phyloP scores from a whole-genome alignment of 2,797 vertebrate species.

The Serranus cabrilla region DNA sequence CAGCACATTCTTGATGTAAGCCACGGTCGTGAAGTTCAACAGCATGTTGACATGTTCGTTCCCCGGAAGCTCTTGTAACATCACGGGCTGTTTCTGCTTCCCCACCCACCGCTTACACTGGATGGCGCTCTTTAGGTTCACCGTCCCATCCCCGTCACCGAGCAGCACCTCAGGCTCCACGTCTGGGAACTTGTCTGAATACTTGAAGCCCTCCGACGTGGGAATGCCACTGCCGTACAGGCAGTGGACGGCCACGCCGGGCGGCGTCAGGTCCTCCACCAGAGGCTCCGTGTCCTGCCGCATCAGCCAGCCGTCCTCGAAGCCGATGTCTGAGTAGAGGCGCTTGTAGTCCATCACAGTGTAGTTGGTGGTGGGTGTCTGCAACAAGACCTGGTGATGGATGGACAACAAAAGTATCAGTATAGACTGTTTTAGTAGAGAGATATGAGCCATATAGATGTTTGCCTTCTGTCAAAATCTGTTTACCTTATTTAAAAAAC shows the following conservation, averaged over 20 bases:
- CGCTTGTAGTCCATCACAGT: conserved; percentile 89
- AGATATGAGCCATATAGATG: too few relatives aligned
- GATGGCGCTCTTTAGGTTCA: conserved; percentile 91
- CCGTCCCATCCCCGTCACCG: conserved; percentile 94
- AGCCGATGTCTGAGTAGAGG: conserved; percentile 92
- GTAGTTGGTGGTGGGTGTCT: conserved; percentile 91
- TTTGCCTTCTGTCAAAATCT: too few relatives aligned
- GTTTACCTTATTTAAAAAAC: too few relatives aligned
- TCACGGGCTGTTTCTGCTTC: conserved; percentile 88
- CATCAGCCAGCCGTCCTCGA: conserved; percentile 95
- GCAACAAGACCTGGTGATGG: conserved; percentile 85
- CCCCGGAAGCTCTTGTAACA: conserved; percentile 86
- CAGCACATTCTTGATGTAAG: conserved; percentile 93
- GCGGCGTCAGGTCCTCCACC: conserved; percentile 84
- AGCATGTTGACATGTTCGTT: conserved; percentile 96
- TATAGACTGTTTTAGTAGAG: too few relatives aligned
- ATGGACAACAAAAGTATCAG: neutral
- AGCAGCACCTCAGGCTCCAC: conserved; percentile 88
- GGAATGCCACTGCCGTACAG: conserved; percentile 91
- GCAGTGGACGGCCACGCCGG: conserved; percentile 92
- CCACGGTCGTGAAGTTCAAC: conserved; percentile 89
- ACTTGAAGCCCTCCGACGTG: conserved; percentile 90
- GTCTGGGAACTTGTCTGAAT: conserved; percentile 92
- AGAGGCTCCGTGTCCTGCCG: conserved; percentile 91
- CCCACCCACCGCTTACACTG: conserved; percentile 90